Percentiles rank a stretch among this genome's conserved stretches.
Evolutionary conservation across 2,888 invertebrate species (phyloP).

Genomic region (Nephrotoma flavescens): DNA sequence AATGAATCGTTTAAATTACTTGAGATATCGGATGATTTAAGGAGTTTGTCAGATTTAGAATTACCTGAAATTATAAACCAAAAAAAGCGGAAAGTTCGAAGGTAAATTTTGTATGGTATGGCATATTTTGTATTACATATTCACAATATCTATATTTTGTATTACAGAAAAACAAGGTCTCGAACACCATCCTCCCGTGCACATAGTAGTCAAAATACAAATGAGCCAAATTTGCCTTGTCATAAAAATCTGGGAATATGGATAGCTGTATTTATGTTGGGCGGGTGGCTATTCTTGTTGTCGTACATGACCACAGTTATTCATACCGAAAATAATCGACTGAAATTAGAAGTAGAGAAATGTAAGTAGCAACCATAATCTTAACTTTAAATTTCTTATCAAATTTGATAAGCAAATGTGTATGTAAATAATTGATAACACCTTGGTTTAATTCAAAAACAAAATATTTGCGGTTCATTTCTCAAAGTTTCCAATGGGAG

Average conservation of each 20-base stretch:
- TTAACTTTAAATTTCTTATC: background rate
- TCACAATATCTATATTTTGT: no score
- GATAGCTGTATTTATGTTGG: slow-evolving; percentile 13
- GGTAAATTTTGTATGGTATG: slow-evolving; percentile 5
- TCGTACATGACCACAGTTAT: slow-evolving; percentile 15
- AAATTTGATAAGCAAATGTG: background rate
- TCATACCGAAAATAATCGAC: slow-evolving; percentile 12
- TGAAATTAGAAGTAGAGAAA: slow-evolving; percentile 13
- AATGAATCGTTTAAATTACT: slow-evolving; percentile 50
- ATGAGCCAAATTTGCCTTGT: slow-evolving; percentile 10
- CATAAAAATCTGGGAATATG: slow-evolving; percentile 13
- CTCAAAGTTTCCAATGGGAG: background rate
- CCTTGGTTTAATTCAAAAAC: background rate
- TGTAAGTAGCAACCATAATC: slow-evolving; percentile 9
- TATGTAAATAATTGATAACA: background rate
- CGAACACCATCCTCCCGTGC: slow-evolving; percentile 6
- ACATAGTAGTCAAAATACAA: slow-evolving; percentile 8
- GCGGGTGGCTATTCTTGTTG: slow-evolving; percentile 14
- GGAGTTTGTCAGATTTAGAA: slow-evolving; percentile 18
- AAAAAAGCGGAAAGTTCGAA: slow-evolving; percentile 14
- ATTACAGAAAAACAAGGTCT: slow-evolving; percentile 13
- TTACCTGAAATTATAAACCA: slow-evolving; percentile 14
- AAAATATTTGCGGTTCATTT: background rate
- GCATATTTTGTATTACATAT: slow-evolving; percentile 4
- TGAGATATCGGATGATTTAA: slow-evolving; percentile 44